These are phyloP conservation scores for Clarias macrocephalus DNA, from an alignment of 2,113 vertebrate species.

Conservation along the genomic window DNA sequence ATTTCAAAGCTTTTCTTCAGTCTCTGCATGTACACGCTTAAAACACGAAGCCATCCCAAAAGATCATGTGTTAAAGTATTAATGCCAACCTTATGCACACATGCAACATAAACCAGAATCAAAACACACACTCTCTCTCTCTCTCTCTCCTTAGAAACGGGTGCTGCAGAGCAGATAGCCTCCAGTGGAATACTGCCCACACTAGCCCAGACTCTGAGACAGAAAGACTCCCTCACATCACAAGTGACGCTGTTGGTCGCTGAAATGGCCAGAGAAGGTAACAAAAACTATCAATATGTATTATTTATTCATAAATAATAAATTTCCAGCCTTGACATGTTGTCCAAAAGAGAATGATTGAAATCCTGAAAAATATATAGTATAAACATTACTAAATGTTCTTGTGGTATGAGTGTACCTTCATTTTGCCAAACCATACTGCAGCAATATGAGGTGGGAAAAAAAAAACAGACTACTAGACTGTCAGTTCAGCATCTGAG, in stretches of 20 bases:
- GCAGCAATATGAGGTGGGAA: background rate
- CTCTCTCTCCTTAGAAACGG: conserved; percentile 70
- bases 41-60: background rate
- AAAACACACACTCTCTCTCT: conserved; percentile 28
- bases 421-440: background rate
- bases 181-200: conserved; percentile 73
- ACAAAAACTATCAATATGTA: background rate
- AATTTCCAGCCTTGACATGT: background rate
- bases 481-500: background rate
- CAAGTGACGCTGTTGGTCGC: conserved; percentile 80
- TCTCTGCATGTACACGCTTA: background rate
- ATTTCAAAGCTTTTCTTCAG: background rate
- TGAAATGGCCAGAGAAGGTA: conserved; percentile 83
- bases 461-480: background rate
- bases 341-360: background rate
- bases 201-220: conserved; percentile 71
- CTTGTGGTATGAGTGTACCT: no score
- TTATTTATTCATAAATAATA: background rate
- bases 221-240: conserved; percentile 67
- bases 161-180: conserved; percentile 68
- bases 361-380: background rate
- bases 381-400: no score
- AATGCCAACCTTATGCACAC: background rate
- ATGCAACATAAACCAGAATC: conserved; percentile 10
- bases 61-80: background rate